Percentiles rank a stretch among this genome's conserved stretches.
Conservation (phyloP, 2,113 vertebrate species). For the Podiceps cristatus region DNA sequence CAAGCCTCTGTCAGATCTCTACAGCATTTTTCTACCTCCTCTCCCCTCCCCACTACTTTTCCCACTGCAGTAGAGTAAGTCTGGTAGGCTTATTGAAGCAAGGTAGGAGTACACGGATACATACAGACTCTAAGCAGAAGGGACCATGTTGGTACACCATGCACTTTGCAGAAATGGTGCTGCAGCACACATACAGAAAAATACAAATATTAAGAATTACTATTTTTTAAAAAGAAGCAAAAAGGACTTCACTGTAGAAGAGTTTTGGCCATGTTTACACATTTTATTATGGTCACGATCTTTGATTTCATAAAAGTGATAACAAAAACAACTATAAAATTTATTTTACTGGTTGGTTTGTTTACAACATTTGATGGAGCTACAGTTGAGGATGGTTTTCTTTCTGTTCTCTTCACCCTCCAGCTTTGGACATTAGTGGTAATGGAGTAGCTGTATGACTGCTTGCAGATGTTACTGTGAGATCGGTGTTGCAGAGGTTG, state of each 20-base stretch:
- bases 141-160: neutral
- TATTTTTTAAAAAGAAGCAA: neutral
- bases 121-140: neutral
- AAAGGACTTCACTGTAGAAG: neutral
- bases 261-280: neutral
- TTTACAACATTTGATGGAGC: neutral
- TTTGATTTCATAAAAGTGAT: neutral
- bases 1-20: neutral
- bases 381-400: neutral
- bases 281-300: neutral
- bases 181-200: neutral
- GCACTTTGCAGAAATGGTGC: neutral
- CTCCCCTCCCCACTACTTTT: neutral
- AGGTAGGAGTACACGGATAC: neutral
- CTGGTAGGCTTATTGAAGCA: neutral
- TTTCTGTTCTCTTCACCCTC: neutral
- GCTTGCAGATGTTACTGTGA: neutral
- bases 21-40: neutral
- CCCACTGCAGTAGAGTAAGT: neutral
- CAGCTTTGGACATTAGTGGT: neutral
- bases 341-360: neutral
- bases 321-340: neutral
- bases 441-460: neutral
- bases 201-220: neutral
- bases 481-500: neutral